A percentile compares a stretch with the other conserved stretches of the same genome.
Evolutionary conservation across 2,797 vertebrate species (phyloP).

Genomic region (Siniperca obscura): DNA sequence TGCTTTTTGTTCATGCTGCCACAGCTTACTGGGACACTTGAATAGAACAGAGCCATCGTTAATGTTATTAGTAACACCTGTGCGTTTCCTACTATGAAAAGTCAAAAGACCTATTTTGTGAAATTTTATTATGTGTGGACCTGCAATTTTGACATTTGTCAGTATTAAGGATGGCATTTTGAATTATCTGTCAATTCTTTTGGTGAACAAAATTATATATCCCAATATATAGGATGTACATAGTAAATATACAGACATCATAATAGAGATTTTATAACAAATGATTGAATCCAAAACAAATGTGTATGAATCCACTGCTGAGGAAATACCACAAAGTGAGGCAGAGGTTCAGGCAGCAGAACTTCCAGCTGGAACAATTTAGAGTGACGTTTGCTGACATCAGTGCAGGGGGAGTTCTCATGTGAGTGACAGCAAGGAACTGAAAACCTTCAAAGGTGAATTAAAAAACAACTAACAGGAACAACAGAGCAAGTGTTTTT

Average conservation of each 20-base stretch:
- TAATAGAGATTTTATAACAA: not conserved
- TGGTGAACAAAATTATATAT: not conserved
- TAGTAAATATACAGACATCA: not conserved
- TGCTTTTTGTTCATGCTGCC: too few relatives aligned
- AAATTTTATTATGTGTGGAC: not conserved
- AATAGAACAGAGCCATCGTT: too few relatives aligned
- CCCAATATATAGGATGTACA: not conserved
- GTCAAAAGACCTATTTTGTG: not conserved
- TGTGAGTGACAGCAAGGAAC: not conserved
- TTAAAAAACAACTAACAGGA: not conserved
- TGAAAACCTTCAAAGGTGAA: conserved; percentile 11
- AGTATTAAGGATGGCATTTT: not conserved
- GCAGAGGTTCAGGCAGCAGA: conserved; percentile 1
- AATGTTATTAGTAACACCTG: too few relatives aligned
- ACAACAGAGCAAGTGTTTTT: not conserved
- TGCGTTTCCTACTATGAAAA: not conserved
- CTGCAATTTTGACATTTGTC: conserved; percentile 1
- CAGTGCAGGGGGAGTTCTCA: not conserved
- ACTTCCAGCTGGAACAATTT: conserved; percentile 14
- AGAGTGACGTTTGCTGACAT: conserved; percentile 11
- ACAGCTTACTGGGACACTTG: too few relatives aligned
- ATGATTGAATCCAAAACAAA: not conserved
- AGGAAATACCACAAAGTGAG: conserved; percentile 6
- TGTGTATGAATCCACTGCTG: not conserved
- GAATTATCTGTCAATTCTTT: not conserved